Conservation (phyloP, 2,113 vertebrate genomes). For the Chascanopsetta lugubris region DNA sequence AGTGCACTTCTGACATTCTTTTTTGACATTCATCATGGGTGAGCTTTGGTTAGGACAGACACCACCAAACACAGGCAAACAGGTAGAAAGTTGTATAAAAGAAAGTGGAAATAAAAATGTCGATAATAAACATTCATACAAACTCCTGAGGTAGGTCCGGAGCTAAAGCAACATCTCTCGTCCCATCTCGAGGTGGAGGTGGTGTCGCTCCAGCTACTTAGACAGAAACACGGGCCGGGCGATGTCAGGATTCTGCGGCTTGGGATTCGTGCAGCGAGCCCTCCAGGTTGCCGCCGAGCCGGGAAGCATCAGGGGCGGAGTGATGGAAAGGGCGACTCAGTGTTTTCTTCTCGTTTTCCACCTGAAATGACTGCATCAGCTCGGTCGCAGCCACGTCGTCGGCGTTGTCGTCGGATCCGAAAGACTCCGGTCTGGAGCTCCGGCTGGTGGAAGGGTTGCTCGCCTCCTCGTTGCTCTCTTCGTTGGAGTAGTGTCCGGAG, state of each 20-base stretch:
- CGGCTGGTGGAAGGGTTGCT: constrained; percentile 75
- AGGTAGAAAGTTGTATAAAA: constrained; percentile 63
- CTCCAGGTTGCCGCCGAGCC: constrained; percentile 14
- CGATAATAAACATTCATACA: constrained; percentile 64
- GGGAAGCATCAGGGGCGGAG: constrained; percentile 14
- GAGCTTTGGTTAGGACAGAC: constrained; percentile 78
- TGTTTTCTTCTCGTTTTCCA: constrained; percentile 55
- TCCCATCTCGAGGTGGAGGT: constrained; percentile 55
- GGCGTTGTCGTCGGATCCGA: constrained; percentile 3
- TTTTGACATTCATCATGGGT: constrained; percentile 83
- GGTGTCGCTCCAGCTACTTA: constrained; percentile 31
- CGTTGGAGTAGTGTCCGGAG: constrained; percentile 91
- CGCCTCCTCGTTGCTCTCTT: constrained; percentile 85
- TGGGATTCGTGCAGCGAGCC: constrained; percentile 14
- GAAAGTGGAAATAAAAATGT: constrained; percentile 53
- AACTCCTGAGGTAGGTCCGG: constrained; percentile 69
- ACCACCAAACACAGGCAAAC: constrained; percentile 66
- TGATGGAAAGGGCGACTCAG: constrained; percentile 2
- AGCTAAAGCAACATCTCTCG: constrained; percentile 47
- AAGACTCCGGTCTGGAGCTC: constrained; percentile 53
- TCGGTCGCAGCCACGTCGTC: background rate
- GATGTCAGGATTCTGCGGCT: constrained; percentile 47
- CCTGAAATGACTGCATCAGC: constrained; percentile 49
- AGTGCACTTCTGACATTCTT: constrained; percentile 81
- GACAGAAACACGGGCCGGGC: constrained; percentile 11